Percentiles rank a stretch among this genome's conserved stretches.
These are phyloP conservation scores for Mycetomoellerius zeteki DNA, from an alignment of 1,140 invertebrate genomes.

Conservation along the genomic window DNA sequence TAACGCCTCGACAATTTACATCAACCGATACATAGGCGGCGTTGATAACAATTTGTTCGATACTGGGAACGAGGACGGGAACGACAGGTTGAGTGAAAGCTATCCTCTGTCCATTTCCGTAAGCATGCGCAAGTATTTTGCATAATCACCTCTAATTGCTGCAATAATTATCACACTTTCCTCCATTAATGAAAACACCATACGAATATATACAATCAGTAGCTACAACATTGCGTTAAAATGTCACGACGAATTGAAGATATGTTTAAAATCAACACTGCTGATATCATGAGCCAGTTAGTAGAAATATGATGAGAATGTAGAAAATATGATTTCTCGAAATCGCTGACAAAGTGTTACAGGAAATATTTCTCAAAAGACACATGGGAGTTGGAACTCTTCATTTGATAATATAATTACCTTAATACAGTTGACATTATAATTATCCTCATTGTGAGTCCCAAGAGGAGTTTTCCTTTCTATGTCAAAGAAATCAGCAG, in stretches of 20 bases:
- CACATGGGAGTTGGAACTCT: background rate
- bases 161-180: constrained; percentile 23
- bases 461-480: constrained; percentile 75
- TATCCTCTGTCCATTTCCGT: constrained; percentile 24
- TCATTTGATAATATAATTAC: constrained; percentile 32
- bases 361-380: background rate
- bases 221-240: background rate
- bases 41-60: constrained; percentile 14
- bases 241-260: background rate
- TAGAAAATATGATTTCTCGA: background rate
- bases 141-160: background rate
- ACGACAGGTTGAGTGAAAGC: constrained; percentile 29
- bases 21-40: background rate
- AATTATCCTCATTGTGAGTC: constrained; percentile 26
- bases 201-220: background rate
- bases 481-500: constrained; percentile 79
- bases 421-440: background rate
- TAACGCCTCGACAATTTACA: constrained; percentile 31
- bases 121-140: constrained; percentile 28
- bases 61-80: background rate
- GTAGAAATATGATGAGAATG: background rate
- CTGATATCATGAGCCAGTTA: background rate
- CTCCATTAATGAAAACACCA: background rate
- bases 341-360: background rate
- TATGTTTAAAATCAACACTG: background rate